These are phyloP conservation scores for Umimayanthus kanabou DNA, from an alignment of 92 coral and sea anemone genomes.

Conservation along the genomic window DNA sequence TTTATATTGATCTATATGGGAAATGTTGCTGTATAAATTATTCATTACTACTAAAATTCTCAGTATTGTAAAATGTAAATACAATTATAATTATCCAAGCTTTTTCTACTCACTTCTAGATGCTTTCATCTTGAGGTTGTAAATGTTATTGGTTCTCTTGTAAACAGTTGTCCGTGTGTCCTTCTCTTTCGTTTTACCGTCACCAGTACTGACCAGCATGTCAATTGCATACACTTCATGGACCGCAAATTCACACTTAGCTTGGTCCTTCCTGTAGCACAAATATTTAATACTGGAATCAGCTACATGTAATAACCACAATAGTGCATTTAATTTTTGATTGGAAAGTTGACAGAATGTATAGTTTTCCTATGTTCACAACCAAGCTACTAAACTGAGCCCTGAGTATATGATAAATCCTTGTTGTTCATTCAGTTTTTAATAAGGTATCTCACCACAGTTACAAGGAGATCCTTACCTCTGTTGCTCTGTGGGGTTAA, in stretches of 20 bases:
- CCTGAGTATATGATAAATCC: neutral
- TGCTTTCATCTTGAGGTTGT: slow-evolving; percentile 93
- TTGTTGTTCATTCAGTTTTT: too few species aligned
- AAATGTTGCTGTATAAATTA: too few species aligned
- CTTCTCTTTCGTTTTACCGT: slow-evolving; percentile 92
- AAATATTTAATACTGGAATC: neutral
- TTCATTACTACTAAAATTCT: neutral
- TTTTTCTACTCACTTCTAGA: slow-evolving; percentile 71
- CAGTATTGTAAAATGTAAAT: neutral
- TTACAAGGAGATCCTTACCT: slow-evolving; percentile 51
- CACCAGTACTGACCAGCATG: slow-evolving; percentile 85
- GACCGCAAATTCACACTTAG: slow-evolving; percentile 90
- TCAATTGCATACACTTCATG: slow-evolving; percentile 95
- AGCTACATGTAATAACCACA: neutral
- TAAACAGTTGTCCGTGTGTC: slow-evolving; percentile 88
- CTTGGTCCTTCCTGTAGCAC: slow-evolving; percentile 78
- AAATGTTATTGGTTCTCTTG: slow-evolving; percentile 80
- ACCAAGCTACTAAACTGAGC: too few species aligned
- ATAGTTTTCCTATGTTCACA: too few species aligned
- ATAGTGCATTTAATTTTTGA: too few species aligned
- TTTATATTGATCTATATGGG: too few species aligned
- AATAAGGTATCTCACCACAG: neutral
- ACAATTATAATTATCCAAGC: neutral
- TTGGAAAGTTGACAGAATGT: too few species aligned
- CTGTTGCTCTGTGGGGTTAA: slow-evolving; percentile 91